A percentile compares a stretch with the other conserved stretches of the same genome.
Evolutionary conservation across 2,888 invertebrate genomes (phyloP).

Genomic region (Cerceris ruficornis): DNA sequence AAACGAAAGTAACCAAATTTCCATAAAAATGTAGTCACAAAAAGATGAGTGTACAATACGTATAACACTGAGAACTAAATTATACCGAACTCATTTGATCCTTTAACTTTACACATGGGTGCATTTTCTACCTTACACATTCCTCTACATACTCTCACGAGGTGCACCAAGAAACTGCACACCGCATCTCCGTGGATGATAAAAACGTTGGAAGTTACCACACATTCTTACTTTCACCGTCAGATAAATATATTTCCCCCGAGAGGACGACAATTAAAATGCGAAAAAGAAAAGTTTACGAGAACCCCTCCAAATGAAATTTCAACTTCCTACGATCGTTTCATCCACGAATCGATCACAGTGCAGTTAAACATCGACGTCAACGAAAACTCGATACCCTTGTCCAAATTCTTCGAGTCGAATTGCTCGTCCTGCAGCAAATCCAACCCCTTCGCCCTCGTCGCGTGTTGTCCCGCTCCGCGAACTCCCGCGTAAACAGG

Average conservation of each 20-base stretch:
- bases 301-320: too few relatives aligned
- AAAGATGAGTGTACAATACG: constrained; percentile 27
- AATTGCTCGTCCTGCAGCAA: constrained; percentile 78
- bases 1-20: constrained; percentile 28
- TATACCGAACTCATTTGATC: constrained; percentile 34
- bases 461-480: constrained; percentile 74
- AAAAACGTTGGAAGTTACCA: constrained; percentile 1
- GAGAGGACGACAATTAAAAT: too few relatives aligned
- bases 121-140: constrained; percentile 28
- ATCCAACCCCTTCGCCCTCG: constrained; percentile 77
- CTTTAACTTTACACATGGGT: constrained; percentile 20
- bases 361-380: neutral
- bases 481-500: constrained; percentile 77
- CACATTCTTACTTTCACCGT: neutral
- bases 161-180: constrained; percentile 5
- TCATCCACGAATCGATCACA: neutral
- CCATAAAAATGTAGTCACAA: constrained; percentile 20
- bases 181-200: constrained; percentile 20
- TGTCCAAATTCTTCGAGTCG: constrained; percentile 73
- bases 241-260: neutral
- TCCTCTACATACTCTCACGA: constrained; percentile 20
- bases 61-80: constrained; percentile 24
- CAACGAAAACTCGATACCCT: constrained; percentile 56
- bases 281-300: too few relatives aligned
- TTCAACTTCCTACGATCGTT: too few relatives aligned